Evolutionary conservation across 37 sponge, comb jelly and placozoan genomes (phyloP).

Genomic region (Halisarca cf. caerulea): DNA sequence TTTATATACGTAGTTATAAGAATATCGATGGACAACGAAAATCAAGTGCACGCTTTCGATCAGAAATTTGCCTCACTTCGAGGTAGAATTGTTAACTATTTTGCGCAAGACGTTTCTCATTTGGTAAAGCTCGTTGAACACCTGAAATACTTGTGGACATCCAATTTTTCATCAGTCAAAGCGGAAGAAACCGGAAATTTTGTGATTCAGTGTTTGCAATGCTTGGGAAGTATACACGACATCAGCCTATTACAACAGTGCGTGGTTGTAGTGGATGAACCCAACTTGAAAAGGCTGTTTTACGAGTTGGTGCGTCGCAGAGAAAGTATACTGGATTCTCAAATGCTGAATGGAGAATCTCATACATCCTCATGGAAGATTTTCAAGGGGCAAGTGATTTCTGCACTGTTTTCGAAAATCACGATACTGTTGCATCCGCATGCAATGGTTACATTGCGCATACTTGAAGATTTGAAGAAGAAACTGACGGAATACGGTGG

Average conservation of each 20-base stretch:
- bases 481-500: not conserved
- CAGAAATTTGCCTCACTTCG: not conserved
- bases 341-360: not conserved
- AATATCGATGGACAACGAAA: no score
- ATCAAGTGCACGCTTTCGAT: not conserved
- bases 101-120: not conserved
- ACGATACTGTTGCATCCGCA: not conserved
- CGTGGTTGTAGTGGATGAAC: not conserved
- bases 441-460: not conserved
- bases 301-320: not conserved
- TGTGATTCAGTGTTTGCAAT: not conserved
- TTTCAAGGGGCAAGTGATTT: not conserved
- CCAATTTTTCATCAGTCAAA: not conserved
- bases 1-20: no score
- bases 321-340: not conserved
- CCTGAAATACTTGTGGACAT: not conserved
- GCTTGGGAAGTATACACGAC: not conserved
- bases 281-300: not conserved
- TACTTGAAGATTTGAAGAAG: slow-evolving; percentile 3
- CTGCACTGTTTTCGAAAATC: not conserved
- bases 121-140: not conserved
- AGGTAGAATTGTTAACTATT: not conserved
- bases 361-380: not conserved
- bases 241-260: not conserved
- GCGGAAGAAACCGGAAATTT: not conserved